phyloP scores from a whole-genome alignment of 2,888 invertebrate species.

The Xestia c-nigrum region DNA sequence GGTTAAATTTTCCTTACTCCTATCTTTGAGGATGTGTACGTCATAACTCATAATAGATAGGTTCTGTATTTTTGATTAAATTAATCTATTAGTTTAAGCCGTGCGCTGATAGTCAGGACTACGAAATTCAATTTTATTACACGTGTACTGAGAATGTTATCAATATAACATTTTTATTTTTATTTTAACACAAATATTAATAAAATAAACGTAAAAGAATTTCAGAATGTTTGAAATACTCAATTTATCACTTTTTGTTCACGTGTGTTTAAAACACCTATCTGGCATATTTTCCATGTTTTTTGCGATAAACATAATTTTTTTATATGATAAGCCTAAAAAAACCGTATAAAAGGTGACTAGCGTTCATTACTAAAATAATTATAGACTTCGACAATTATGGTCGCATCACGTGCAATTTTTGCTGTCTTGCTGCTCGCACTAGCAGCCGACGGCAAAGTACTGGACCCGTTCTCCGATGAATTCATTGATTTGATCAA shows the following conservation, averaged over 20 bases:
- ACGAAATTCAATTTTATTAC: background rate
- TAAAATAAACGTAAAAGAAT: too few species aligned
- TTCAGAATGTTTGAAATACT: background rate
- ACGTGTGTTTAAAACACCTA: background rate
- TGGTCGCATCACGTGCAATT: background rate
- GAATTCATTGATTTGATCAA: constrained; percentile 23
- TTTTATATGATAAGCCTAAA: background rate
- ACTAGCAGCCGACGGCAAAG: background rate
- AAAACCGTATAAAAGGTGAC: background rate
- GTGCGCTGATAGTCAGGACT: background rate
- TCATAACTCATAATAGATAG: background rate
- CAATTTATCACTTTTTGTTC: constrained; percentile 12
- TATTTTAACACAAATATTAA: background rate
- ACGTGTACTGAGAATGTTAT: background rate
- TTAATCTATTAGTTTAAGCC: background rate
- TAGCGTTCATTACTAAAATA: background rate
- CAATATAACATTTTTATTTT: background rate
- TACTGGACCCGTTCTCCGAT: constrained; percentile 9
- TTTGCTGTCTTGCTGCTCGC: background rate
- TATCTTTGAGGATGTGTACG: background rate
- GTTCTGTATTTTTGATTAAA: too few species aligned
- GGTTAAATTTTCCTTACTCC: background rate
- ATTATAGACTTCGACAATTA: constrained; percentile 1
- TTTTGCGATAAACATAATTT: background rate
- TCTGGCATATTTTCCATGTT: background rate